phyloP scores from a whole-genome alignment of 2,797 vertebrate species.

The Xiphorhynchus erythropygius region DNA sequence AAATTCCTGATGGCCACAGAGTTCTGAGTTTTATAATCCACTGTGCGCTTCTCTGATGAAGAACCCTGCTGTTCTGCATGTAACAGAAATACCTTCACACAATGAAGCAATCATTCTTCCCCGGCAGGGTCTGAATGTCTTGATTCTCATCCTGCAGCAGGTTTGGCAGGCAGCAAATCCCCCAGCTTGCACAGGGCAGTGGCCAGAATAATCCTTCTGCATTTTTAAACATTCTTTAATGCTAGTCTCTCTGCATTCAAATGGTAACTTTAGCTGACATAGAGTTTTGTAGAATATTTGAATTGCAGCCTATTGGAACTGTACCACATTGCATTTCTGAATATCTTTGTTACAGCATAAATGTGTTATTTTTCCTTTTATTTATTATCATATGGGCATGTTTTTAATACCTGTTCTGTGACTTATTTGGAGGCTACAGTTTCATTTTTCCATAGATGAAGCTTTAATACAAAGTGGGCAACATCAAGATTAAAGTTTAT shows the following conservation, averaged over 20 bases:
- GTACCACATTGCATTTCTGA: slow-evolving; percentile 3
- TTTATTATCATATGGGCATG: not conserved
- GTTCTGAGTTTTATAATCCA: slow-evolving; percentile 56
- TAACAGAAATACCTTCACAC: slow-evolving; percentile 51
- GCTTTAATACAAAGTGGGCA: not conserved
- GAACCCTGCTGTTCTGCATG: slow-evolving; percentile 28
- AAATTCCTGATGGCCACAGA: slow-evolving; percentile 57
- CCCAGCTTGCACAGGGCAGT: slow-evolving; percentile 29
- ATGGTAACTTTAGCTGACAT: slow-evolving; percentile 58
- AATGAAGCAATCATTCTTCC: slow-evolving; percentile 60
- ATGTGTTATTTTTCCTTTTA: slow-evolving; percentile 36
- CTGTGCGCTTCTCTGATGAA: slow-evolving; percentile 23
- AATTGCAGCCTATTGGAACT: slow-evolving; percentile 51
- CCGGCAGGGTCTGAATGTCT: slow-evolving; percentile 39
- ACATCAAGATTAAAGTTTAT: not conserved
- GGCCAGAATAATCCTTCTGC: slow-evolving; percentile 53
- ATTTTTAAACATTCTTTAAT: slow-evolving; percentile 62
- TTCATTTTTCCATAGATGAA: not conserved
- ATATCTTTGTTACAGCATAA: slow-evolving; percentile 46
- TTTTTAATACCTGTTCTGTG: not conserved
- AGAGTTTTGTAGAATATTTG: slow-evolving; percentile 52
- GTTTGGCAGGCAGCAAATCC: slow-evolving; percentile 53
- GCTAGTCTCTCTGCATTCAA: slow-evolving; percentile 16
- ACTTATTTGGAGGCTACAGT: not conserved
- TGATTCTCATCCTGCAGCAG: slow-evolving; percentile 55